These are phyloP conservation scores for Plebejus anna DNA, from an alignment of 2,888 invertebrate genomes.

Conservation along the genomic window DNA sequence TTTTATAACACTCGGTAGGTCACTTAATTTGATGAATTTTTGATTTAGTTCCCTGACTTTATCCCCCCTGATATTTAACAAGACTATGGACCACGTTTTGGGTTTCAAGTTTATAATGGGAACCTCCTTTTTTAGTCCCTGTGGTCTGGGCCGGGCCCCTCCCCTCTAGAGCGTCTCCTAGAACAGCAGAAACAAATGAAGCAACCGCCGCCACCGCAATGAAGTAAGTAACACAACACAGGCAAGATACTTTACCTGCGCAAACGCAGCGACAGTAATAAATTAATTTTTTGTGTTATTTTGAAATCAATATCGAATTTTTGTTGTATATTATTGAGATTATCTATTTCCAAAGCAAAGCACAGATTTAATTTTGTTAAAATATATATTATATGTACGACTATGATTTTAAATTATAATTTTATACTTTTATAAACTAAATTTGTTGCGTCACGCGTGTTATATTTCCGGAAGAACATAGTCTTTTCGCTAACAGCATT, in stretches of 20 bases:
- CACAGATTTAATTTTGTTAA: neutral
- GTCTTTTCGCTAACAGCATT: too few species aligned
- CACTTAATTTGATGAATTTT: too few species aligned
- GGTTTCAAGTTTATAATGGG: neutral
- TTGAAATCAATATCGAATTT: neutral
- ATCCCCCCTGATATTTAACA: neutral
- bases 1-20: too few species aligned
- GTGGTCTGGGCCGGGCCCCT: conserved; percentile 88
- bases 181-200: conserved; percentile 88
- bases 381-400: too few species aligned
- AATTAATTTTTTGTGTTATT: neutral
- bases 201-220: conserved; percentile 56
- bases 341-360: neutral
- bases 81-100: neutral
- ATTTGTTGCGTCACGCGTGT: neutral
- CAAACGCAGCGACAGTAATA: neutral
- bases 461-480: too few species aligned
- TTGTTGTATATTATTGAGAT: neutral
- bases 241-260: neutral
- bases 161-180: conserved; percentile 87
- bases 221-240: conserved; percentile 39
- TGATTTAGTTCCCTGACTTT: too few species aligned
- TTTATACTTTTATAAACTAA: neutral
- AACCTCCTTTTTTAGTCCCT: conserved; percentile 77
- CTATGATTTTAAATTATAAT: neutral